Evolutionary conservation across 2,888 invertebrate species (phyloP).

Genomic region (Lasioglossum villosulum): DNA sequence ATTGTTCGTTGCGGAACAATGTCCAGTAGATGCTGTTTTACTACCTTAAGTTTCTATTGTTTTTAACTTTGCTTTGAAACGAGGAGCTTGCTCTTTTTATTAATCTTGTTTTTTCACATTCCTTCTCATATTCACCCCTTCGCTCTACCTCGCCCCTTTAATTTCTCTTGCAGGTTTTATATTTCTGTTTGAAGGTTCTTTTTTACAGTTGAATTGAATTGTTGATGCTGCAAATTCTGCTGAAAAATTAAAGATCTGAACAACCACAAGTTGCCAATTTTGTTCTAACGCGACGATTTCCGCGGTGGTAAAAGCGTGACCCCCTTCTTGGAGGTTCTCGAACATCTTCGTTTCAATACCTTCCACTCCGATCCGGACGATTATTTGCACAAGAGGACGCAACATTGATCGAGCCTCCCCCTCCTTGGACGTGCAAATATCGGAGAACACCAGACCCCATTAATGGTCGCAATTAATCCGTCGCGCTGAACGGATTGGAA

Average conservation of each 20-base stretch:
- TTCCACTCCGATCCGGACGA: neutral
- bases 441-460: neutral
- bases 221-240: too few species aligned
- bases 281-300: neutral
- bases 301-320: neutral
- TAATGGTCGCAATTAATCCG: constrained; percentile 31
- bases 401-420: neutral
- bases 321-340: neutral
- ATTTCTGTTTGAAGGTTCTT: neutral
- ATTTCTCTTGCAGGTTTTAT: neutral
- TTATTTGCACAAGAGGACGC: constrained; percentile 12
- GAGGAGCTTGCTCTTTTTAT: neutral
- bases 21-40: neutral
- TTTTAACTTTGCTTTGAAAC: neutral
- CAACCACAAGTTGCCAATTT: neutral
- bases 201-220: neutral
- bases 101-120: neutral
- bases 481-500: neutral
- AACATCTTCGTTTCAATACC: neutral
- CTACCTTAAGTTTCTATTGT: neutral
- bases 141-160: neutral
- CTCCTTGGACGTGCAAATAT: constrained; percentile 12
- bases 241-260: too few species aligned
- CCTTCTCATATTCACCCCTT: neutral
- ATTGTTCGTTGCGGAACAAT: neutral